Evolutionary conservation across 2,888 invertebrate species (phyloP), one percentile per base, ranked within the genome.

Genomic region (Lasioglossum villosulum): DNA sequence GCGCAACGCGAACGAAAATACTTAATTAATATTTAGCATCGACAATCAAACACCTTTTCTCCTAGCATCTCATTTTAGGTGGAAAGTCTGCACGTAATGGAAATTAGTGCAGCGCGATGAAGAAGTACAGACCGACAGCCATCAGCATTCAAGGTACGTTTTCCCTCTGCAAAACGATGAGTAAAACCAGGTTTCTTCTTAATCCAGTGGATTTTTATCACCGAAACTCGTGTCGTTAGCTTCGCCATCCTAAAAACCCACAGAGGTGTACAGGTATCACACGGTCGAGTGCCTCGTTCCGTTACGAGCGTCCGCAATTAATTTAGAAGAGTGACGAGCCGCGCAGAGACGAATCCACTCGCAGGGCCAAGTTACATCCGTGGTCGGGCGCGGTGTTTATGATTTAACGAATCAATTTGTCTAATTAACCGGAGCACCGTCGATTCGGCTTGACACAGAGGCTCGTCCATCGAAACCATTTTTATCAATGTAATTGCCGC

Each of bases 341-440:
- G 4, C 16, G 66, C 19, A 1, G 34, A 52, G 23, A 1, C 34
- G 66, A 19, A 30, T 19, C 34, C 4, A 1, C 66, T 2, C 30
- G 66, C 27, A 6, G 14, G n/a, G 14, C 0, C 0, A 30, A 16
- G 6, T 16, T 30, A 2, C 0, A 23, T 19, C 5, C 5, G 3
- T 4, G 27, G 59, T 27, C 27, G 23, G 14, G 14, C 0, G 42
- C 12, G 12, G 4, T 37, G 72, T 34, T 66, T 5, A 45, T 73
- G 34, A 78, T 74, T 74, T 23, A 52, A 10, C 39, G 68, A 74
- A 78, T 74, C 82, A 70, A 78, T 68, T 70, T 45, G 45, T 16
- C 16, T 27, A 78, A 82, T 78, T 73, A 78, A 34, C 19, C 27
- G 23, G 30, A 52, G 42, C 8, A 8, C 23, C n/a, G 52, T 66